Evolutionary conservation across 2,888 invertebrate species (phyloP).

Genomic region (Eristalis intricaria): DNA sequence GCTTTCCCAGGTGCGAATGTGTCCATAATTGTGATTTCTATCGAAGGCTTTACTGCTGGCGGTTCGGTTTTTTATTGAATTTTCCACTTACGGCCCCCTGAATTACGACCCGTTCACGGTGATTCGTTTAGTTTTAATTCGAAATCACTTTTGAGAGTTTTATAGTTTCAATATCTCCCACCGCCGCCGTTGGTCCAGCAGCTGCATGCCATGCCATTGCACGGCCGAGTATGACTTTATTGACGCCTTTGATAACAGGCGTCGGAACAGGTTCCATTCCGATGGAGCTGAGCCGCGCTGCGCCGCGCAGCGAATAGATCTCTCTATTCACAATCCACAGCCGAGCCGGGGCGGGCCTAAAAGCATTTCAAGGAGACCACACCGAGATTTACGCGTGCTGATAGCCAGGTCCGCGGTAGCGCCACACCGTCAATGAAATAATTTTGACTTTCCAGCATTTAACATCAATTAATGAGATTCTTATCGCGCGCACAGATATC

Average conservation of each 20-base stretch:
- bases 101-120: conserved; percentile 57
- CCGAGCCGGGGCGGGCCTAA: conserved; percentile 16
- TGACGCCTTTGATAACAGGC: conserved; percentile 62
- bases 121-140: conserved; percentile 63
- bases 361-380: conserved; percentile 65
- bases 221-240: conserved; percentile 53
- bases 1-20: conserved; percentile 63
- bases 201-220: conserved; percentile 7
- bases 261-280: conserved; percentile 48
- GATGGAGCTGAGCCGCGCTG: too few species aligned
- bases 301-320: background rate
- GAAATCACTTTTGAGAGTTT: conserved; percentile 42
- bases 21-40: conserved; percentile 53
- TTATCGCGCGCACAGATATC: conserved; percentile 34
- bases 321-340: conserved; percentile 8
- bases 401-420: conserved; percentile 46
- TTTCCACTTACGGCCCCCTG: conserved; percentile 58
- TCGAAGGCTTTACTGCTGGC: conserved; percentile 38
- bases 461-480: conserved; percentile 68
- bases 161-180: conserved; percentile 31
- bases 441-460: conserved; percentile 41
- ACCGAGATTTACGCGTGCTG: conserved; percentile 53
- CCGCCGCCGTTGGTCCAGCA: background rate
- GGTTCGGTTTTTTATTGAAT: conserved; percentile 40
- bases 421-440: conserved; percentile 32